A percentile compares a stretch with the other conserved stretches of the same genome.
These are phyloP conservation scores for Hyperopisus bebe DNA, from an alignment of 2,113 vertebrate species.

Conservation along the genomic window DNA sequence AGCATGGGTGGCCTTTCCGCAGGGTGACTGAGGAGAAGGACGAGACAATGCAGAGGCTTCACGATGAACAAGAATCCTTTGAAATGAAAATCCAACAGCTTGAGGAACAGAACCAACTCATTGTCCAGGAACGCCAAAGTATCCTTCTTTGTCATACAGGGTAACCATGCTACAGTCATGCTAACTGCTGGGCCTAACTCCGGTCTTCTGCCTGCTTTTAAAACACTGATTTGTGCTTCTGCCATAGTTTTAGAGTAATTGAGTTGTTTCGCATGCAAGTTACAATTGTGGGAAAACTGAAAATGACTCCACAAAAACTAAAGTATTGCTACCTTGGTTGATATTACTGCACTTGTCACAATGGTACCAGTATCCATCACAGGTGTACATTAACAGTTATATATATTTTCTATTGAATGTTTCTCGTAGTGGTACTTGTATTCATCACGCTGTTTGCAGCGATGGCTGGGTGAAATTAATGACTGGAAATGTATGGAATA, in stretches of 20 bases:
- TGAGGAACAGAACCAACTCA: conserved; percentile 83
- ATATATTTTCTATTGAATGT: not conserved
- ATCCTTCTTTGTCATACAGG: conserved; percentile 69
- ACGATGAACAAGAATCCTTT: conserved; percentile 81
- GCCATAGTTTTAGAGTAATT: not conserved
- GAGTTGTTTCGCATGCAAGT: not conserved
- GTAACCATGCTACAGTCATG: not conserved
- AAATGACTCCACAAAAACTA: not conserved
- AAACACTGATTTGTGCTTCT: not conserved
- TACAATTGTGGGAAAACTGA: not conserved
- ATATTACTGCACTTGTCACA: not conserved
- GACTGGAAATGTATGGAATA: not conserved
- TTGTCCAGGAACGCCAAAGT: conserved; percentile 87
- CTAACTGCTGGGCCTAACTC: not conserved
- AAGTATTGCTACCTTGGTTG: not conserved
- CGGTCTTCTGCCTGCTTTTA: not conserved
- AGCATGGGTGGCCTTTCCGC: conserved; percentile 16
- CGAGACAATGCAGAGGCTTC: conserved; percentile 78
- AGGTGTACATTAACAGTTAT: not conserved
- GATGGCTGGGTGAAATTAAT: not conserved
- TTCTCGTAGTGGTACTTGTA: not conserved
- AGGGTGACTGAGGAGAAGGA: conserved; percentile 95
- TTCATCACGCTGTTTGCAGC: not conserved
- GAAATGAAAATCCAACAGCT: conserved; percentile 86
- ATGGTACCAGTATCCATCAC: not conserved